Evolutionary conservation across 2,888 invertebrate species (phyloP), one percentile per base, ranked within the genome.

Genomic region (Coecobrya sp.): DNA sequence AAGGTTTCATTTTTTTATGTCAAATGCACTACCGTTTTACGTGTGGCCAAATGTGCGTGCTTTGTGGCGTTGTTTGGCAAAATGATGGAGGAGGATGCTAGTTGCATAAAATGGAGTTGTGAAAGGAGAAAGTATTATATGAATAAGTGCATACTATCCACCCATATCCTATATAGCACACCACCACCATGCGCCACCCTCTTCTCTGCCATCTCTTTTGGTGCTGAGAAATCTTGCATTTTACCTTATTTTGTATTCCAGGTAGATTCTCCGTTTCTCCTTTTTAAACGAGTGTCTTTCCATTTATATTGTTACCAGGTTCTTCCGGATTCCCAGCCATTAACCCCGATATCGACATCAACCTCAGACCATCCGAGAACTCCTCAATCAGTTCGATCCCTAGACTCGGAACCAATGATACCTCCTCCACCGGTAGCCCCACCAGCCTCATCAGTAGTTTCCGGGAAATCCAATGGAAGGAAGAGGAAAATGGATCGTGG

Each of bases 401-500:
- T 94, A 27, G 95, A 95, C 82, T 94, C 94, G 42, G 95, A 95
- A 68, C 94, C 95, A 79, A 89, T 94, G 84, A 91, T 93, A 65
- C 93, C 92, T 95, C 94, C 96, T 96, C 95, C 97, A 97, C 95
- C 96, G 96, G 86, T 96, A 95, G 96, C 96, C 93, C 94, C 95
- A 42, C 82, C 95, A 93, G 85, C 94, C 88, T 93, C 93, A 92
- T 45, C 93, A 91, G 81, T 92, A 96, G 92, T 81, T 86, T 85
- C 87, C 93, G 82, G 93, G 86, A 92, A 92, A 68, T 82, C 87
- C 19, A 84, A 19, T 59, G 87, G 87, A 52, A 88, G 94, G 87
- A 92, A 96, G 95, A 96, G 97, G 95, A 95, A 95, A 91, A 88
- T 94, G 52, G 94, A 94, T 84, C 86, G 93, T 1, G 82, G 36